Conservation (phyloP, 2,888 invertebrate species). For the Caenorhabditis auriculariae region DNA sequence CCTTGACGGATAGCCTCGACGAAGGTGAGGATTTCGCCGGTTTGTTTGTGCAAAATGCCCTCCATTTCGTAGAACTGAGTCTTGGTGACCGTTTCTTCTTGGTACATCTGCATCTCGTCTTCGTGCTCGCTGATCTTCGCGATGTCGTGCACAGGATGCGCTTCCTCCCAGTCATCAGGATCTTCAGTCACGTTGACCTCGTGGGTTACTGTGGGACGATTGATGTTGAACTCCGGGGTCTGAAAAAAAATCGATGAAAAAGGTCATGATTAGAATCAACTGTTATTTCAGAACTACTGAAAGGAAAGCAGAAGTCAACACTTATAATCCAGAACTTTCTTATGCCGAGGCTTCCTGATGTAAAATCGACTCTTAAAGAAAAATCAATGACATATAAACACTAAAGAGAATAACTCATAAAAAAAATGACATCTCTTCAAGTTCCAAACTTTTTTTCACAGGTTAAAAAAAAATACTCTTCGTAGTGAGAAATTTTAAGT, state of each 20-base stretch:
- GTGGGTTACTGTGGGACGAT: conserved; percentile 16
- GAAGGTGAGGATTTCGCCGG: conserved; percentile 83
- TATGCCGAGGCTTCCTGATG: no score
- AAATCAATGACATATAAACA: background rate
- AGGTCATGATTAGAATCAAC: background rate
- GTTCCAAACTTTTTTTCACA: background rate
- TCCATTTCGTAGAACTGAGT: conserved; percentile 65
- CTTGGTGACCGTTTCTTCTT: conserved; percentile 62
- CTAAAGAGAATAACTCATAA: background rate
- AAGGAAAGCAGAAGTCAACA: background rate
- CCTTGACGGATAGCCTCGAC: conserved; percentile 87
- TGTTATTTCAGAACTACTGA: background rate
- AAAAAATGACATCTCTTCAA: background rate
- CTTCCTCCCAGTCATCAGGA: conserved; percentile 22
- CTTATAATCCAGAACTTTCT: no score
- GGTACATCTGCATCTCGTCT: conserved; percentile 62
- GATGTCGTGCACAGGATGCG: conserved; percentile 38
- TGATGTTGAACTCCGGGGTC: conserved; percentile 26
- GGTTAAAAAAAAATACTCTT: background rate
- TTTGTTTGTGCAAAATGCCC: conserved; percentile 68
- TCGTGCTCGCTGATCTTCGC: conserved; percentile 61
- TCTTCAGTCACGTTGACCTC: conserved; percentile 12
- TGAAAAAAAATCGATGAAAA: conserved; percentile 11
- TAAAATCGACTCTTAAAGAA: no score
- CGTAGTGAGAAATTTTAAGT: background rate